Base-by-base conservation (phyloP, 1,140 invertebrate species). In the Homalodisca vitripennis region DNA sequence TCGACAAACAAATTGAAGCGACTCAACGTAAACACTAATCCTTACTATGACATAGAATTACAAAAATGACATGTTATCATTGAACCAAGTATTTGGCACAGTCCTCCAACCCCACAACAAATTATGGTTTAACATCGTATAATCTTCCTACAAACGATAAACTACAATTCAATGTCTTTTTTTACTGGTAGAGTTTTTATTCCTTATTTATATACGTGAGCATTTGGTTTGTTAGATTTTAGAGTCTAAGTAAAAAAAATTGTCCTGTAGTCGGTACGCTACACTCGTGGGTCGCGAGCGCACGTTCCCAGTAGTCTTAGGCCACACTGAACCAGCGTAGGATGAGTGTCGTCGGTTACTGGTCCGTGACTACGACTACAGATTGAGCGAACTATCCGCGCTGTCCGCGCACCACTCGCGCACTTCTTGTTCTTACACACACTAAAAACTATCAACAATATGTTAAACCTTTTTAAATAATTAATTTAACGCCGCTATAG, bases 121-220 rank as follows among this genome's bases (percentile, higher is more conserved):
- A 66, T 46, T 46, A 66, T 32, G 29, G 32, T 46, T 31, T 46
- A 66, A 66, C 63, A 66, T 66, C 24, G 41, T 66, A 66, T 66
- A 66, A 66, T 66, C 41, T 64, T n/a, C 47, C 63, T 66, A 66
- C 32, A 66, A 66, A 66, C 63, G 26, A 66, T 66, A 46, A 66
- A 66, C 63, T 66, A 66, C 30, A n/a, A 34, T 66, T 46, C 3
- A 46, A 22, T 20, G 41, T 66, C 32, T 41, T 64, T 46, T 46
- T 26, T 60, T n/a, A 10, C 20, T 32, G 26, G 24, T 66, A 66
- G 34, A 47, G 17, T 26, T 10, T n/a, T 22, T 66, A 47, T 47
- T 66, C 41, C 24, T 46, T 66, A 46, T 46, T 66, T 46, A 22
- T 64, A 66, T 47, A 63, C 26, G 34, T 66, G 63, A 66, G 63